These are phyloP conservation scores for Archips xylosteana DNA, from an alignment of 2,888 invertebrate genomes.

Conservation along the genomic window DNA sequence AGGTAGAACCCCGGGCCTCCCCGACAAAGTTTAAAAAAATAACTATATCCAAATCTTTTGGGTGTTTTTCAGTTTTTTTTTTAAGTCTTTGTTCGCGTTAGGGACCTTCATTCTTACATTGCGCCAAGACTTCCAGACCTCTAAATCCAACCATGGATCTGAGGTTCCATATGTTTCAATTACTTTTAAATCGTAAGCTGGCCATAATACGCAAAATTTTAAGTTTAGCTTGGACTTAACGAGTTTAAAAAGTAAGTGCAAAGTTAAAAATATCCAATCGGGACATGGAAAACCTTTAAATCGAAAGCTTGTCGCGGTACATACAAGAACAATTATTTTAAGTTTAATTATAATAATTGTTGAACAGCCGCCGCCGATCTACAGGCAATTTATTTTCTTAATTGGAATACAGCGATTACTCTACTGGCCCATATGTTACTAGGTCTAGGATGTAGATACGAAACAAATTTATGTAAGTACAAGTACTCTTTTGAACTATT, in stretches of 20 bases:
- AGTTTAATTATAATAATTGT: constrained; percentile 28
- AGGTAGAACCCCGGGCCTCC: too few relatives aligned
- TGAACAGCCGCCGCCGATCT: constrained; percentile 22
- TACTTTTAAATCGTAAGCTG: too few relatives aligned
- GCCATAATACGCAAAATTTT: neutral
- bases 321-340: constrained; percentile 22
- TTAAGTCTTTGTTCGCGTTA: too few relatives aligned
- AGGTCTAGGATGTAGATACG: constrained; percentile 37
- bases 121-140: too few relatives aligned
- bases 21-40: too few relatives aligned
- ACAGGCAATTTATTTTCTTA: constrained; percentile 40
- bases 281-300: neutral
- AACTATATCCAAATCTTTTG: too few relatives aligned
- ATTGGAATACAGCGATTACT: constrained; percentile 39
- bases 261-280: neutral
- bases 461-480: constrained; percentile 20
- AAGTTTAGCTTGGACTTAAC: neutral
- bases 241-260: neutral
- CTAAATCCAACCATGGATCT: too few relatives aligned
- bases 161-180: too few relatives aligned
- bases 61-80: too few relatives aligned
- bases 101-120: too few relatives aligned
- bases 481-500: neutral
- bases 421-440: constrained; percentile 35
- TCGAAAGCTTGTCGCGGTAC: constrained; percentile 3